These are phyloP conservation scores for Micropoecilia bifurca DNA, from an alignment of 2,797 vertebrate genomes.

Conservation along the genomic window DNA sequence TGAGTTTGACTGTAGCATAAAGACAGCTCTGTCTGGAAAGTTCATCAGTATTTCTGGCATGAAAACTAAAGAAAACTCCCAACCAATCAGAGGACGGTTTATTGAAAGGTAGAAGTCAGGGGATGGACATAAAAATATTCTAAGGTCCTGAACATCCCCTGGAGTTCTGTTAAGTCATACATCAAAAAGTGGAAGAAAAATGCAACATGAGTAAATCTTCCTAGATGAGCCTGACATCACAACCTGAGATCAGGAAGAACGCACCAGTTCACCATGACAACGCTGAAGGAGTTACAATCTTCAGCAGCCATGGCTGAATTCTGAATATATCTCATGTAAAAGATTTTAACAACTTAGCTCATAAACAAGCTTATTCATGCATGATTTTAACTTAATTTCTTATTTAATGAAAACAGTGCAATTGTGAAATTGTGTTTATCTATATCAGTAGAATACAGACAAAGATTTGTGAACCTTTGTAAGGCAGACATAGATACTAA, in stretches of 20 bases:
- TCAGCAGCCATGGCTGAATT: not conserved
- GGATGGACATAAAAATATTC: not conserved
- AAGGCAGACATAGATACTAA: too few relatives aligned
- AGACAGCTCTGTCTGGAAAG: not conserved
- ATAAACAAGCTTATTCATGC: too few relatives aligned
- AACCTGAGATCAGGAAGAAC: slow-evolving; percentile 1
- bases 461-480: too few relatives aligned
- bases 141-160: too few relatives aligned
- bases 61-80: not conserved
- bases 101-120: not conserved
- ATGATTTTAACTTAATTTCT: too few relatives aligned
- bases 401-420: too few relatives aligned
- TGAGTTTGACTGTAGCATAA: not conserved
- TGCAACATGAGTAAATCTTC: too few relatives aligned
- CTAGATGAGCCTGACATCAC: not conserved
- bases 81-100: not conserved
- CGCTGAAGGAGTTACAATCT: not conserved
- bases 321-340: too few relatives aligned
- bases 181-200: not conserved
- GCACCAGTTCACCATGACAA: not conserved
- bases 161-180: not conserved
- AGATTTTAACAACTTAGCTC: too few relatives aligned
- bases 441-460: too few relatives aligned
- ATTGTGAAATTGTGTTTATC: too few relatives aligned
- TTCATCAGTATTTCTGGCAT: not conserved